These are phyloP conservation scores for Hesperia comma DNA, from an alignment of 2,888 invertebrate species.

Conservation along the genomic window DNA sequence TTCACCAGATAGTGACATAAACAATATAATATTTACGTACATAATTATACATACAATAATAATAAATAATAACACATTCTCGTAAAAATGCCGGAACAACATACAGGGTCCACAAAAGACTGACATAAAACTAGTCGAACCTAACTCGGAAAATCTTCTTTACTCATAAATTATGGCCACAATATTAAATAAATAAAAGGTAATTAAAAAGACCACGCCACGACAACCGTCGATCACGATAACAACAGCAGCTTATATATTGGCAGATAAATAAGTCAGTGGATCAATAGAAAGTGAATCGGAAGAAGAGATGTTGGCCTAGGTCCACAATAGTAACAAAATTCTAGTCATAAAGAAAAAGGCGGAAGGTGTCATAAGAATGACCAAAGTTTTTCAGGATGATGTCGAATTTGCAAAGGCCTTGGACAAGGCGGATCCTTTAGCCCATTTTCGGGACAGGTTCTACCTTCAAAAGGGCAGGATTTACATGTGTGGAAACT, in stretches of 20 bases:
- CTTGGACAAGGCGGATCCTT: constrained; percentile 65
- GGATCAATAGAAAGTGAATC: neutral
- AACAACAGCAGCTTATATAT: constrained; percentile 14
- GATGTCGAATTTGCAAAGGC: constrained; percentile 57
- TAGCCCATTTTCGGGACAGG: constrained; percentile 62
- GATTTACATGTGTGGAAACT: constrained; percentile 73
- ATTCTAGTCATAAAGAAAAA: neutral
- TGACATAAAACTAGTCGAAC: neutral
- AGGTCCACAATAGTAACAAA: neutral
- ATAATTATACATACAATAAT: too few relatives aligned
- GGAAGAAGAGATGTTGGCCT: neutral
- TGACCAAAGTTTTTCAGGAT: constrained; percentile 50
- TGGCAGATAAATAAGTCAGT: neutral
- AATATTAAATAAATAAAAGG: constrained; percentile 13
- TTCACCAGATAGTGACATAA: too few relatives aligned
- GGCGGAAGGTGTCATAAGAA: neutral
- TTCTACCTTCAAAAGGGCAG: constrained; percentile 61
- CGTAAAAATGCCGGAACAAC: too few relatives aligned
- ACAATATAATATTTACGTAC: too few relatives aligned
- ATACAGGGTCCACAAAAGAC: neutral
- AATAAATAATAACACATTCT: too few relatives aligned
- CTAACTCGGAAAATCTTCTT: neutral
- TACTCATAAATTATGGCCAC: constrained; percentile 10
- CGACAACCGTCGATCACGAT: neutral
- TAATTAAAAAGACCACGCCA: constrained; percentile 6